Evolutionary conservation across 53 echinoderm and acorn worm genomes (phyloP).

Genomic region (Holothuria scabra): DNA sequence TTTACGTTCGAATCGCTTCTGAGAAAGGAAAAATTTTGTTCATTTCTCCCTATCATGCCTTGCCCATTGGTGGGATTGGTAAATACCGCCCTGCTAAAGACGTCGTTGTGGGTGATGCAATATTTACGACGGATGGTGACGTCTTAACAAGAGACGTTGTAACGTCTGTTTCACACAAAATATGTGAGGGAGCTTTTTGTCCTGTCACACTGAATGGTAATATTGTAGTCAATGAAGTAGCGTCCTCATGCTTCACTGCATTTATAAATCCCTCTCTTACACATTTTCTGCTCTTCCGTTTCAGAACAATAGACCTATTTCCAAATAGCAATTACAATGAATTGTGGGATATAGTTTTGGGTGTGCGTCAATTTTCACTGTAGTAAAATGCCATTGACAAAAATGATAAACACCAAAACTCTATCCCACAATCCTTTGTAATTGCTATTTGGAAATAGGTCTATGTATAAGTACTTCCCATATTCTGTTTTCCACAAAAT

Average conservation of each 20-base stretch:
- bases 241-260: conserved; percentile 3
- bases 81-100: not conserved
- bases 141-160: not conserved
- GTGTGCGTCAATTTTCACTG: too few species aligned
- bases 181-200: not conserved
- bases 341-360: too few species aligned
- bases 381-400: too few species aligned
- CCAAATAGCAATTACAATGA: too few species aligned
- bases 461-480: not conserved
- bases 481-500: not conserved
- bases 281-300: not conserved
- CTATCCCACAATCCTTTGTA: too few species aligned
- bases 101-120: not conserved
- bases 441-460: too few species aligned
- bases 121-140: not conserved
- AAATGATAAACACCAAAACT: too few species aligned
- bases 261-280: not conserved
- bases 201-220: conserved; percentile 21
- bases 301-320: too few species aligned
- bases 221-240: conserved; percentile 29
- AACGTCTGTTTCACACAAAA: not conserved
- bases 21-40: not conserved
- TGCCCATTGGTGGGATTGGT: not conserved
- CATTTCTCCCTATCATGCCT: not conserved
- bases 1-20: not conserved